These are phyloP conservation scores for Pristionchus japonicus DNA, from an alignment of 2,888 invertebrate genomes.

Conservation along the genomic window DNA sequence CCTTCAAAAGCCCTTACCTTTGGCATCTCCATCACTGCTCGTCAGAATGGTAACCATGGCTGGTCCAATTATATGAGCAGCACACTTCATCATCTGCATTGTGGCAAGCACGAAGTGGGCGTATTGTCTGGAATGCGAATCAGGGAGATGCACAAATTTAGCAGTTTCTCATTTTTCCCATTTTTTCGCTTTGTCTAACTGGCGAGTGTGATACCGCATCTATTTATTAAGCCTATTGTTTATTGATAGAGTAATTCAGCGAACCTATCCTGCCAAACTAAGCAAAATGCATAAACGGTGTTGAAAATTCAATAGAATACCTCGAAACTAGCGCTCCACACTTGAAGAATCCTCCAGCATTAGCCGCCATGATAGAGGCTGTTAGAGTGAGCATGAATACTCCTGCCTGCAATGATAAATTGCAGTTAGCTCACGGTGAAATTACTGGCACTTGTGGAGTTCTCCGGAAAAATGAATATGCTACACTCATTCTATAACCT, in stretches of 20 bases:
- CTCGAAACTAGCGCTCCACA: constrained; percentile 18
- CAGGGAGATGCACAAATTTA: too few species aligned
- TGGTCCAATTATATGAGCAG: constrained; percentile 39
- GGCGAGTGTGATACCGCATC: too few species aligned
- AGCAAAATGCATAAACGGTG: too few species aligned
- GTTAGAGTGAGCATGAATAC: constrained; percentile 63
- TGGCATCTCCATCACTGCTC: not conserved
- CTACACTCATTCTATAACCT: too few species aligned
- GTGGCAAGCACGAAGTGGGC: constrained; percentile 26
- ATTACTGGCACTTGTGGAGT: too few species aligned
- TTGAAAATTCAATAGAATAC: too few species aligned
- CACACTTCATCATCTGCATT: constrained; percentile 43
- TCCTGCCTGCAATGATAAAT: too few species aligned
- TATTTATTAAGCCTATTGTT: too few species aligned
- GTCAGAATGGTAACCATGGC: constrained; percentile 13
- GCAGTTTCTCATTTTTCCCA: not conserved
- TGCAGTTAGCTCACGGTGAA: too few species aligned
- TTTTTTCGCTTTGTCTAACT: constrained; percentile 15
- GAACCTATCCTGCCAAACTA: too few species aligned
- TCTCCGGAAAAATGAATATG: not conserved
- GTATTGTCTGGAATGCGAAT: constrained; percentile 48
- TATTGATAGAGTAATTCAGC: too few species aligned
- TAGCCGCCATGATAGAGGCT: constrained; percentile 65
- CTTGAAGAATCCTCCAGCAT: constrained; percentile 44
- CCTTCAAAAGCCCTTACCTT: not conserved